Evolutionary conservation across 2,888 invertebrate genomes (phyloP), one percentile per base, ranked within the genome.

Genomic region (Zygaena filipendulae): DNA sequence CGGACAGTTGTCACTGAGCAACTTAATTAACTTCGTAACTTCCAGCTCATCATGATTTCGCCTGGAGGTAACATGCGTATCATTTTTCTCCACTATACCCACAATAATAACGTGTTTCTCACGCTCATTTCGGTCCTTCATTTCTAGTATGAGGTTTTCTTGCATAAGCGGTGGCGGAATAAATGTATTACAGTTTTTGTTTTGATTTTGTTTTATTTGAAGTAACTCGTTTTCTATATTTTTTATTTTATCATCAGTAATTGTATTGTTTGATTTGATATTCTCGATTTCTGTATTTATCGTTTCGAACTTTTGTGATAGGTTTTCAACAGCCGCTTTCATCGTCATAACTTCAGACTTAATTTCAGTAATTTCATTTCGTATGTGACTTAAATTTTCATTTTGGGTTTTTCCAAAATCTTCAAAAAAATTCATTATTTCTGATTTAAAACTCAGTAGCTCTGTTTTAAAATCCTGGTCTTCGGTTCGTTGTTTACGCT

Each of bases 71-170:
- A 0, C 23, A 14, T 38, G 36, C 21, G 36, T 36, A 11, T 30
- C 22, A 18, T 25, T 30, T 27, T 25, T 38, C 40, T 45, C 42
- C 2, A 29, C 4, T 14, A 45, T 30, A 25, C 46, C 45, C 14
- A 35, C 40, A 21, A 48, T 30, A 1, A 48, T 31, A 4, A 50
- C 30, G 18, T 49, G 41, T 35, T 42, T 44, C 13, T 41, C 40
- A 16, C 45, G 35, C 1, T 38, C 30, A 8, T 20, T 32, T 5
- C 42, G 39, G n/a, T 48, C 43, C 22, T 42, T 39, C 2, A 48
- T 11, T 29, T 45, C 44, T 7, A 33, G 27, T 27, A 43, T 30
- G 33, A 44, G 29, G 31, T 37, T 32, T 40, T 43, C 37, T 13
- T 40, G 32, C 4, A 11, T 11, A 9, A 13, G 4, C 21, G 25